phyloP scores from a whole-genome alignment of 2,113 vertebrate genomes.

The Pithys albifrons region DNA sequence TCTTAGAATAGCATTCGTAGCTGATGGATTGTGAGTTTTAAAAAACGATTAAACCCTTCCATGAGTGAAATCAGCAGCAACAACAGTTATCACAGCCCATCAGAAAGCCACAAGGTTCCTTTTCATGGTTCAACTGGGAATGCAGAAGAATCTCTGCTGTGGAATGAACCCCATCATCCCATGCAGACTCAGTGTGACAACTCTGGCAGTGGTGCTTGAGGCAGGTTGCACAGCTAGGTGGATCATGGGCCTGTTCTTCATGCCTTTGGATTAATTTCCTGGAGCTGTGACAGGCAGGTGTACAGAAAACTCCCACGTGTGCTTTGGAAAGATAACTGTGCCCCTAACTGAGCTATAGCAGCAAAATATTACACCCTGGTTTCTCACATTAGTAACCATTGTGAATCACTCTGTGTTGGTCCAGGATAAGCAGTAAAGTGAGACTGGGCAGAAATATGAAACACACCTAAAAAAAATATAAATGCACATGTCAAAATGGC shows the following conservation, averaged over 20 bases:
- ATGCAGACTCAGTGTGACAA: background rate
- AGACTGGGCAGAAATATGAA: background rate
- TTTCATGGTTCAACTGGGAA: background rate
- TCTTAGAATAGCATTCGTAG: background rate
- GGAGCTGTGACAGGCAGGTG: background rate
- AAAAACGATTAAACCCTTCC: background rate
- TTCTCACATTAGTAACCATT: background rate
- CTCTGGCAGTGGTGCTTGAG: background rate
- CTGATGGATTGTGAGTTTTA: background rate
- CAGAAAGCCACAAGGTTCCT: background rate
- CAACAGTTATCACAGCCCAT: background rate
- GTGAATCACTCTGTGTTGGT: background rate
- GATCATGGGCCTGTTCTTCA: background rate
- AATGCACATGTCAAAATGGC: background rate
- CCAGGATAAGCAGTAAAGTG: background rate
- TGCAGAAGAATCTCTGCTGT: background rate
- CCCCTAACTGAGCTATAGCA: background rate
- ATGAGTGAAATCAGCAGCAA: background rate
- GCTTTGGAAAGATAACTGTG: constrained; percentile 1
- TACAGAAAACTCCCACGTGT: constrained; percentile 7
- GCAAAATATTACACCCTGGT: background rate
- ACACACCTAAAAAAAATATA: background rate
- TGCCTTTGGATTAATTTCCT: background rate
- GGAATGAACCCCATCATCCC: background rate
- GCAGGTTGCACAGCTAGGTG: background rate